Evolutionary conservation across 2,888 invertebrate species (phyloP).

Genomic region (Nezara viridula): DNA sequence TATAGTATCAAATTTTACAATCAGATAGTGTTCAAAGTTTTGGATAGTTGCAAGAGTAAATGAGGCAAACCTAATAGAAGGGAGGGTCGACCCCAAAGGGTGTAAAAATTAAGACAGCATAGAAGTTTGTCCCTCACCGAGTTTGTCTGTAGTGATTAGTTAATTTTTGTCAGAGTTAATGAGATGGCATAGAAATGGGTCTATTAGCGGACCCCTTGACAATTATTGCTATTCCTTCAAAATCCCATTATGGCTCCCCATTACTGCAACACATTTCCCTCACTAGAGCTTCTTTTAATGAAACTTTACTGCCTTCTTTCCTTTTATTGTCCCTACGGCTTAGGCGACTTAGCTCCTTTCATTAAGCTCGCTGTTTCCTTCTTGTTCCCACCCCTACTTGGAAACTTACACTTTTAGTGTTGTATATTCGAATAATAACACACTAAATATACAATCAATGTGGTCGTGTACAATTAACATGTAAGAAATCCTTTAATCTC

Average conservation of each 20-base stretch:
- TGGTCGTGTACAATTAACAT: no score
- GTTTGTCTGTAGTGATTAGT: neutral
- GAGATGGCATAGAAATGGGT: constrained; percentile 28
- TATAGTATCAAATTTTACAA: neutral
- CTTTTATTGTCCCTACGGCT: constrained; percentile 37
- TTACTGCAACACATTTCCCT: constrained; percentile 37
- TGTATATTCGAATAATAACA: no score
- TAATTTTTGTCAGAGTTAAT: constrained; percentile 10
- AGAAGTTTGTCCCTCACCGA: neutral
- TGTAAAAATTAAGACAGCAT: neutral
- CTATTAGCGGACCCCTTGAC: constrained; percentile 18
- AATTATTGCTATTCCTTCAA: constrained; percentile 36
- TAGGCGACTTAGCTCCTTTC: constrained; percentile 24
- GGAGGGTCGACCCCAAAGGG: neutral
- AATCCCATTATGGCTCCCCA: constrained; percentile 13
- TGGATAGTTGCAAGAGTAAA: neutral
- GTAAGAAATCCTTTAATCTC: no score
- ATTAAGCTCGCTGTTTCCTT: constrained; percentile 7
- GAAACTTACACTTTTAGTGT: neutral
- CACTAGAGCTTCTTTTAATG: constrained; percentile 43
- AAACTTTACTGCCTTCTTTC: constrained; percentile 47
- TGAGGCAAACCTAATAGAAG: neutral
- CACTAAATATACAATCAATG: no score
- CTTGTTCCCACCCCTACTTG: neutral
- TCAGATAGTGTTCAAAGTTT: neutral